Conservation (phyloP, 2,888 invertebrate genomes). For the Phalera bucephala region DNA sequence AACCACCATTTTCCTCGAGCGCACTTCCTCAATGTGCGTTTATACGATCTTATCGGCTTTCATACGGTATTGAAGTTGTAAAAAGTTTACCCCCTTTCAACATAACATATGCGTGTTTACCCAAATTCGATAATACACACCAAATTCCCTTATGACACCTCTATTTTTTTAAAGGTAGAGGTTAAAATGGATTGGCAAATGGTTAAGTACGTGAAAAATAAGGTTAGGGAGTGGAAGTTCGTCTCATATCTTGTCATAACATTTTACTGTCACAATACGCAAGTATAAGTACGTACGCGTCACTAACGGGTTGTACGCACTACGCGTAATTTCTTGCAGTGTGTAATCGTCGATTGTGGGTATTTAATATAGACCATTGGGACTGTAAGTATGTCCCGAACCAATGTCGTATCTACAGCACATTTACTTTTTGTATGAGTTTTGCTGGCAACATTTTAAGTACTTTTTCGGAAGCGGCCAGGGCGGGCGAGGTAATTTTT, state of each 20-base stretch:
- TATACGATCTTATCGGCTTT: conserved; percentile 70
- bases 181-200: conserved; percentile 15
- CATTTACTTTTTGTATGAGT: no score
- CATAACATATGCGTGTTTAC: conserved; percentile 57
- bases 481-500: no score
- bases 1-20: no score
- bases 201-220: conserved; percentile 20
- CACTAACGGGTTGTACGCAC: background rate
- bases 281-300: conserved; percentile 14
- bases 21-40: conserved; percentile 53
- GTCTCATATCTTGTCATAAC: conserved; percentile 72
- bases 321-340: no score
- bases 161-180: conserved; percentile 14
- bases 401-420: no score
- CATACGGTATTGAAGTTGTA: conserved; percentile 69
- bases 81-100: conserved; percentile 68
- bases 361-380: no score
- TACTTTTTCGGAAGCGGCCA: no score
- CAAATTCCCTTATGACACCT: conserved; percentile 10
- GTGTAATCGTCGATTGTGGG: no score
- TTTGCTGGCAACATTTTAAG: no score
- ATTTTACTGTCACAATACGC: conserved; percentile 67
- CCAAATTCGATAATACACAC: conserved; percentile 32
- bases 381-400: no score
- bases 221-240: conserved; percentile 48